Evolutionary conservation across 1,140 invertebrate species (phyloP).

Genomic region (Camponotus floridanus): DNA sequence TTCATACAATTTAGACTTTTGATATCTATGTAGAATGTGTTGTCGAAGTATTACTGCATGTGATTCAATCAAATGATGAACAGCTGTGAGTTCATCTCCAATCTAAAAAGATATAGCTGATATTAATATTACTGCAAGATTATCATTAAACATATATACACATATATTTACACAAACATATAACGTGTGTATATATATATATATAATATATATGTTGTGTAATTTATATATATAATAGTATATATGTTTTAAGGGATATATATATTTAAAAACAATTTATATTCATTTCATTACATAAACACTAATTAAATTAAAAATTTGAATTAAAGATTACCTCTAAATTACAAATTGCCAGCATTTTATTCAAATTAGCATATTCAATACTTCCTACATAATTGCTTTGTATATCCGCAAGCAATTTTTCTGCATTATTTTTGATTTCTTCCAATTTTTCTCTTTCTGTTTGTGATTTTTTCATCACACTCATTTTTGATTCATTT

Average conservation of each 20-base stretch:
- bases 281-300: neutral
- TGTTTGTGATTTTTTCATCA: neutral
- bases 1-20: slow-evolving; percentile 74
- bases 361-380: slow-evolving; percentile 78
- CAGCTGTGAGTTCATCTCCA: slow-evolving; percentile 77
- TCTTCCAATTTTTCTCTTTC: slow-evolving; percentile 45
- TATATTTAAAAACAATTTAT: slow-evolving; percentile 29
- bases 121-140: slow-evolving; percentile 7
- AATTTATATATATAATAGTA: no score
- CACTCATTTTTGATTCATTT: neutral
- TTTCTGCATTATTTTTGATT: slow-evolving; percentile 57
- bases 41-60: slow-evolving; percentile 80
- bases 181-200: neutral
- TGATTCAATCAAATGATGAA: slow-evolving; percentile 80
- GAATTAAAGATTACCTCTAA: slow-evolving; percentile 75
- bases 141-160: neutral
- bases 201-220: no score
- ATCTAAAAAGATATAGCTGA: slow-evolving; percentile 44
- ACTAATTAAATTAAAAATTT: slow-evolving; percentile 14
- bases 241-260: neutral
- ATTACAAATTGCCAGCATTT: slow-evolving; percentile 77
- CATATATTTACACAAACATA: no score
- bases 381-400: slow-evolving; percentile 68
- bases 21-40: slow-evolving; percentile 78
- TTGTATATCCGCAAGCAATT: slow-evolving; percentile 46